Conservation (phyloP, 2,888 invertebrate genomes). For the Cheilosia variabilis region DNA sequence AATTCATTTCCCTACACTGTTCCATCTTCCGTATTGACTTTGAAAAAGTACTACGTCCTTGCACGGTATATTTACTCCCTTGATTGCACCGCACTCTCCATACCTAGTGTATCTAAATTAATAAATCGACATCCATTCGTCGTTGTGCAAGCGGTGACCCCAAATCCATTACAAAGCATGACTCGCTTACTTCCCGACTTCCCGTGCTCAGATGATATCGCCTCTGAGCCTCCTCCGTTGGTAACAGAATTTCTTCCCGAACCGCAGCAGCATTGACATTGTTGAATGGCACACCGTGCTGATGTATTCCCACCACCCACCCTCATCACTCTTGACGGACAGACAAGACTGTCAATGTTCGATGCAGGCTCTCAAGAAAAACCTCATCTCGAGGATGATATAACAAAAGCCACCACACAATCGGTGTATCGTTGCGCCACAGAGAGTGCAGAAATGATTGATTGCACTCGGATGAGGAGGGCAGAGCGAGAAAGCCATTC, state of each 20-base stretch:
- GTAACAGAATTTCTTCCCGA: conserved; percentile 22
- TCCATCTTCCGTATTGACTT: conserved; percentile 9
- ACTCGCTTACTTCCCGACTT: conserved; percentile 3
- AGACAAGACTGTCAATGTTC: conserved; percentile 20
- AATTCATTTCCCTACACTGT: conserved; percentile 33
- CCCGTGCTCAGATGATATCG: neutral
- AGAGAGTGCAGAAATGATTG: conserved; percentile 53
- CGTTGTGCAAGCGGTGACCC: neutral
- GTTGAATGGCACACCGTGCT: conserved; percentile 47
- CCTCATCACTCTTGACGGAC: conserved; percentile 27
- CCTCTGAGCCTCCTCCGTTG: conserved; percentile 26
- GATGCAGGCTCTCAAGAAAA: conserved; percentile 13
- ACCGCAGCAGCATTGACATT: conserved; percentile 36
- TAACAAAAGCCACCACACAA: conserved; percentile 53
- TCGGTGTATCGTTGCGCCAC: neutral
- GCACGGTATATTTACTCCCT: conserved; percentile 43
- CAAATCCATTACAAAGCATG: conserved; percentile 30
- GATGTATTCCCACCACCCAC: conserved; percentile 36
- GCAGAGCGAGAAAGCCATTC: conserved; percentile 1
- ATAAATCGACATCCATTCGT: conserved; percentile 36
- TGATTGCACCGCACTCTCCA: conserved; percentile 46
- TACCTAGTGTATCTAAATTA: conserved; percentile 52
- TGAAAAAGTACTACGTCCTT: conserved; percentile 9
- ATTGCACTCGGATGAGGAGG: conserved; percentile 47
- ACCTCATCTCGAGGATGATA: conserved; percentile 25